Conservation (phyloP, 2,888 invertebrate species). For the Lottia gigantea region DNA sequence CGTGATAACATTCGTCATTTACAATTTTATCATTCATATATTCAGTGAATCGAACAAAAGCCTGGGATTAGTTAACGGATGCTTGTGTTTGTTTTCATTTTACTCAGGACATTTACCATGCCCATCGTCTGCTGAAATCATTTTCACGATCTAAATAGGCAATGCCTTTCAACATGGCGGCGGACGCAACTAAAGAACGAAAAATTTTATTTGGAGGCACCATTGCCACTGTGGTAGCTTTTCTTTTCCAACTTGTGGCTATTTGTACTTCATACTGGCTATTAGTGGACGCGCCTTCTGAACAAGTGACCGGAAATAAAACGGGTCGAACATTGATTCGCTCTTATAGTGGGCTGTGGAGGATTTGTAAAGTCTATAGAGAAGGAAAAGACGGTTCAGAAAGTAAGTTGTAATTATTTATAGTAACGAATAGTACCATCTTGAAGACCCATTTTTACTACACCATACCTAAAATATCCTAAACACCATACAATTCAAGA, state of each 20-base stretch:
- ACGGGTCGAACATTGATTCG: constrained; percentile 35
- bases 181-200: constrained; percentile 23
- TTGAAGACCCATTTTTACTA: no score
- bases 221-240: constrained; percentile 28
- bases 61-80: no score
- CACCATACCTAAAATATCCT: no score
- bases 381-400: background rate
- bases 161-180: constrained; percentile 15
- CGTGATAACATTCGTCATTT: no score
- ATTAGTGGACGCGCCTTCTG: constrained; percentile 17
- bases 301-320: constrained; percentile 28
- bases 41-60: no score
- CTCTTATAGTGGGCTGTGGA: constrained; percentile 49
- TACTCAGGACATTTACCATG: background rate
- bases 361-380: constrained; percentile 36
- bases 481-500: no score
- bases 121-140: constrained; percentile 19
- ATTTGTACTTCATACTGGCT: constrained; percentile 36
- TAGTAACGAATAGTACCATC: no score
- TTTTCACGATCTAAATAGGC: constrained; percentile 1
- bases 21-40: no score
- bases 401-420: background rate
- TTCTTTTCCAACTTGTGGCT: constrained; percentile 33
- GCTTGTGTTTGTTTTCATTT: no score
- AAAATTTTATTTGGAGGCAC: constrained; percentile 28